phyloP scores from a whole-genome alignment of 2,113 vertebrate genomes.

The Rhinopithecus roxellana region DNA sequence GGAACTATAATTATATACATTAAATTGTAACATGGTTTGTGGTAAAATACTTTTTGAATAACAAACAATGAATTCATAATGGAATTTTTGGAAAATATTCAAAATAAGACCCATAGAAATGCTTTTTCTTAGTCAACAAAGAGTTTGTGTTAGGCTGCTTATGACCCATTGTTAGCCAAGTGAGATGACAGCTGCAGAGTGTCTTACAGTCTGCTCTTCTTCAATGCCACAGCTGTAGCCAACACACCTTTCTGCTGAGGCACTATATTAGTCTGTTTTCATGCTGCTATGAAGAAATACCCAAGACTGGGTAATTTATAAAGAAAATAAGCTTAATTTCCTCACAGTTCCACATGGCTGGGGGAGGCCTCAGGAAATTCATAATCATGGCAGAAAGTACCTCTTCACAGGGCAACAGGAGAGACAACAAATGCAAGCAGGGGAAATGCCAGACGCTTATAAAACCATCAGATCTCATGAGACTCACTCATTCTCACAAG shows the following conservation, averaged over 20 bases:
- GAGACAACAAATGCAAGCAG: too few species aligned
- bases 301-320: too few species aligned
- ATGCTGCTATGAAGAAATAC: too few species aligned
- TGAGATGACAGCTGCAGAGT: neutral
- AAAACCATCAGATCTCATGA: too few species aligned
- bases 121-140: slow-evolving; percentile 35
- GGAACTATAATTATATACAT: slow-evolving; percentile 29
- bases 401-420: too few species aligned
- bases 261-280: too few species aligned
- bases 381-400: too few species aligned
- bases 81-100: slow-evolving; percentile 43
- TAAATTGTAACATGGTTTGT: slow-evolving; percentile 41
- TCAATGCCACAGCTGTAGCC: neutral
- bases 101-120: slow-evolving; percentile 39
- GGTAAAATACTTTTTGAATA: slow-evolving; percentile 45
- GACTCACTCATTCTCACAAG: too few species aligned
- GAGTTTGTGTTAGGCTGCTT: neutral
- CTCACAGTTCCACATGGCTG: too few species aligned
- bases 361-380: too few species aligned
- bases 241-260: neutral
- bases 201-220: neutral
- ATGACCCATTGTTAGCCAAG: neutral
- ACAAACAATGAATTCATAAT: slow-evolving; percentile 32
- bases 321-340: too few species aligned
- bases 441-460: too few species aligned